Base-by-base conservation (phyloP, 1,140 invertebrate genomes). In the Ladona fulva region DNA sequence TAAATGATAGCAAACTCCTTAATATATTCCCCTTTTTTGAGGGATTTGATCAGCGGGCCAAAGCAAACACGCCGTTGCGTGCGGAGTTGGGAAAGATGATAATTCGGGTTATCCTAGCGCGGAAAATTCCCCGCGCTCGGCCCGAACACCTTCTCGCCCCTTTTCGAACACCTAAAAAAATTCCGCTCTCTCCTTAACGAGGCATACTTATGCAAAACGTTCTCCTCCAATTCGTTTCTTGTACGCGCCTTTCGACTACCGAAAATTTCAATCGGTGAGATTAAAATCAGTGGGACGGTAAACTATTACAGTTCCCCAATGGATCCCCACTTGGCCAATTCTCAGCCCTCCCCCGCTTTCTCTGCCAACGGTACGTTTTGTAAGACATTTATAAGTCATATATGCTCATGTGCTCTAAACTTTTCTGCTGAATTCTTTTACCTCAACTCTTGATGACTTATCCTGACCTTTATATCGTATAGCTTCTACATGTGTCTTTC, bases 41-140 rank as follows among this genome's bases (percentile, higher is more conserved):
- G 5, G n/a, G 52, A 66, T 66, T 22, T 19, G 52, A 66, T 66
- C 3, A 66, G n/a, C 52, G 16, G 14, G 1, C 52, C 52, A 66
- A 66, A 66, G 52, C 52, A 66, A 66, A 66, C 52, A 66, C 52
- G n/a, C n/a, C n/a, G n/a, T n/a, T n/a, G n/a, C n/a, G 52, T 66
- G 52, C 52, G 52, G 52, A 66, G 52, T 16, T 66, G 3, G 52
- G 52, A 66, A 66, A 22, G 52, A 66, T 66, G n/a, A 66, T 66
- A 66, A 66, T 66, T 19, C 52, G 14, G n/a, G 52, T 66, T 66
- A 66, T 66, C 52, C 29, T 37, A 8, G 52, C 52, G 52, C 52
- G 52, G 14, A 66, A 66, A 66, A 66, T 12, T 66, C 52, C 8
- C 52, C 12, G 52, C 52, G 8, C 29, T 37, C 29, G 29, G 3